Evolutionary conservation across 30 jellyfish, hydroid and myxozoan species (phyloP).

Genomic region (Cassiopea andromeda): DNA sequence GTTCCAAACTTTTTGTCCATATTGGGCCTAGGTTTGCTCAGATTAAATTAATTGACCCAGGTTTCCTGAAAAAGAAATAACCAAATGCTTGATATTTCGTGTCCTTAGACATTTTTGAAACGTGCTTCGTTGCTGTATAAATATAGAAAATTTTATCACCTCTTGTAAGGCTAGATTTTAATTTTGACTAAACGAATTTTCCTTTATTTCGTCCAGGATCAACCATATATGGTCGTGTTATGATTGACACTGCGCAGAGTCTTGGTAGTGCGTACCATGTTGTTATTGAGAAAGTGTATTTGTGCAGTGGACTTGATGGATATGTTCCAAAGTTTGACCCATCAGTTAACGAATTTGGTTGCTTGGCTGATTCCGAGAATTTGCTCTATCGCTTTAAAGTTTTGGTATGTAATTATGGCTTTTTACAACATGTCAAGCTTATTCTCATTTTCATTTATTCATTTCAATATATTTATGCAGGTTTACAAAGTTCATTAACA

Average conservation of each 20-base stretch:
- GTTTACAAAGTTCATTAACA: too few relatives aligned
- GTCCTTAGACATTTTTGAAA: too few relatives aligned
- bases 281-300: slow-evolving; percentile 86
- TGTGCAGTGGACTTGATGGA: slow-evolving; percentile 97
- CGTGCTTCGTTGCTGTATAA: too few relatives aligned
- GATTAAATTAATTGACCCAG: too few relatives aligned
- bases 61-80: too few relatives aligned
- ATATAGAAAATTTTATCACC: not conserved
- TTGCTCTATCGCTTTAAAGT: slow-evolving; percentile 85
- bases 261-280: slow-evolving; percentile 92
- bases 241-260: slow-evolving; percentile 87
- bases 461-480: too few relatives aligned
- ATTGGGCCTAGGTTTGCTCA: too few relatives aligned
- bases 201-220: slow-evolving; percentile 61
- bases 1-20: too few relatives aligned
- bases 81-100: too few relatives aligned
- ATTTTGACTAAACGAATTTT: not conserved
- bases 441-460: too few relatives aligned
- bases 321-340: slow-evolving; percentile 96
- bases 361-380: slow-evolving; percentile 89
- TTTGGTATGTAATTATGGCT: slow-evolving; percentile 62
- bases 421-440: not conserved
- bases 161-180: not conserved
- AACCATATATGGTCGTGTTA: slow-evolving; percentile 87
- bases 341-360: slow-evolving; percentile 85